Evolutionary conservation across 2,888 invertebrate genomes (phyloP), one percentile per base, ranked within the genome.

Genomic region (Mythimna impura): DNA sequence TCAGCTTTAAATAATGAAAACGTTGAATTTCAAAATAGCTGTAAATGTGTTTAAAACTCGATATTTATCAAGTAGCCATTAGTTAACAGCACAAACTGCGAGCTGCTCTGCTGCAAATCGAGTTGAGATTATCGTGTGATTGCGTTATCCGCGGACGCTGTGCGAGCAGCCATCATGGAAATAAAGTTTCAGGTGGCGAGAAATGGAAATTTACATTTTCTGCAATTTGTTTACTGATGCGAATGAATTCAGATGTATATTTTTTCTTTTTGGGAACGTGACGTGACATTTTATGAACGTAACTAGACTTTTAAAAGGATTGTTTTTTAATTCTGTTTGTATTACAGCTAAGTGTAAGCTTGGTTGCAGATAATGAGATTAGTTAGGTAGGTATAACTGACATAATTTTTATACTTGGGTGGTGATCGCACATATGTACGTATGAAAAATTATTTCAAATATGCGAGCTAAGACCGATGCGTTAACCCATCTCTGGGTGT

Each of bases 81-180:
- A 60, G 62, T 66, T 66, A 57, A 34, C 43, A 30, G 66, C 22
- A 55, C 55, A 63, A 78, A 71, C 58, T 70, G 63, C 36, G 50
- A 54, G 57, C 64, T 67, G 50, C 58, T 50, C 17, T 47, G 47
- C 17, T 30, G 68, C 40, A 70, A 81, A 78, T 73, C 20, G 62
- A 70, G 82, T 78, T 77, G 82, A 73, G 47, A 58, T 74, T 70
- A 78, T 68, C 36, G 52, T 65, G 9, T 71, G 70, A 76, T 79
- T 71, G 61, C 54, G 67, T 80, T 80, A 70, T 71, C 55, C n/a
- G 36, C 43, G 36, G 34, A 62, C 74, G 68, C 52, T 22, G 7
- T 43, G 14, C 30, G 66, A n/a, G 14, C 69, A 52, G 50, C 47
- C 47, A 61, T 54, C 36, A 47, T 60, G 64, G 25, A 78, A 78